Evolutionary conservation across 2,888 invertebrate genomes (phyloP), one percentile per base, ranked within the genome.

Genomic region (Himalopsyche japonica): DNA sequence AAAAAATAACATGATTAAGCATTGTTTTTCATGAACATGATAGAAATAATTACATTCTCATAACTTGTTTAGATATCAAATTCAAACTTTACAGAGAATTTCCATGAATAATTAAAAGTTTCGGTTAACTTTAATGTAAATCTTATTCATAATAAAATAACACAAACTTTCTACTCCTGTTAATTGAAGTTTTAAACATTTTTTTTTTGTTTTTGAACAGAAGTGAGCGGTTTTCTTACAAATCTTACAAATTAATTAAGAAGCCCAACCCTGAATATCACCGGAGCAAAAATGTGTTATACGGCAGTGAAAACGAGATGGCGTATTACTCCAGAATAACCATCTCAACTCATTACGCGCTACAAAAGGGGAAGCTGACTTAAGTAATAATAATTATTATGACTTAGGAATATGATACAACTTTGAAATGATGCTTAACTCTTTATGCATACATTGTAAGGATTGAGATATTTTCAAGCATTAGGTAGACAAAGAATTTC

Each of bases 321-420:
- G 43, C 76, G 34, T 34, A 76, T 76, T 80, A 80, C 34, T 34
- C 34, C 80, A 34, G 82, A 82, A 79, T 79, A 83, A 83, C 83
- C 82, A 57, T 79, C 64, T 82, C 82, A 43, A 79, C 79, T 32
- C 82, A 82, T 82, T 82, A 82, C 32, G 64, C 34, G n/a, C 64
- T 76, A 49, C 81, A 70, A 70, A 70, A 27, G 32, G 64, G 43
- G 82, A 82, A 48, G 47, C 76, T 76, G 82, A 30, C 34, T 76
- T 64, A 43, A 81, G 84, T 78, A 80, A 81, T 84, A 84, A 84
- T 81, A 84, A 84, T 84, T 84, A 84, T 84, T 84, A 81, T 84
- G 80, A 84, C 80, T 84, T 79, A 83, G 83, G 79, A 80, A 80
- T 48, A 47, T 76, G 83, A 83, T 80, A 80, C 77, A 77, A 70